phyloP scores from a whole-genome alignment of 37 sponge, comb jelly and placozoan species.

The Mnemiopsis leidyi region DNA sequence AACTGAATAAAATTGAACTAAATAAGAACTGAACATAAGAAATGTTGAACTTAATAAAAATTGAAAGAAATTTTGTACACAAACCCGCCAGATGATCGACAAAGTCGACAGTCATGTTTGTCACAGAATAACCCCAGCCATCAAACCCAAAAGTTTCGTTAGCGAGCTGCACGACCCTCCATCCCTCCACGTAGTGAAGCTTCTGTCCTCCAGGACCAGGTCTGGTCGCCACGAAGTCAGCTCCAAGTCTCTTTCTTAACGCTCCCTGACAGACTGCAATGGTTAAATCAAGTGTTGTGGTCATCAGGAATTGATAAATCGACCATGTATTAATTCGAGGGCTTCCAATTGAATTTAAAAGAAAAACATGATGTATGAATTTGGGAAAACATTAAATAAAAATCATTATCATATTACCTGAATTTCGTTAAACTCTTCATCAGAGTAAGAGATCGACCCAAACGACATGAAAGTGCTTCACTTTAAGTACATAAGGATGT shows the following conservation, averaged over 20 bases:
- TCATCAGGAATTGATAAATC: too few species aligned
- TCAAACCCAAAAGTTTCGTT: slow-evolving; percentile 88
- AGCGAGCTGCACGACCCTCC: slow-evolving; percentile 72
- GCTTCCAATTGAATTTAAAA: too few species aligned
- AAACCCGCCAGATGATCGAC: neutral
- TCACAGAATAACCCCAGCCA: slow-evolving; percentile 84
- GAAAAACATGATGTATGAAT: too few species aligned
- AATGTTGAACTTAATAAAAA: slow-evolving; percentile 11
- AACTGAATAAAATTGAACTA: too few species aligned
- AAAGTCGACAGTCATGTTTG: slow-evolving; percentile 70
- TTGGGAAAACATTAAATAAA: too few species aligned
- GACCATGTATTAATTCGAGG: too few species aligned
- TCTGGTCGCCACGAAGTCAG: slow-evolving; percentile 81
- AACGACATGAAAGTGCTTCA: too few species aligned
- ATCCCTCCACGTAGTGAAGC: slow-evolving; percentile 81
- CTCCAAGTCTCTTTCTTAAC: slow-evolving; percentile 74
- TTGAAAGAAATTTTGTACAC: neutral
- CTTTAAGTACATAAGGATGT: too few species aligned
- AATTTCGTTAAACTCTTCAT: neutral
- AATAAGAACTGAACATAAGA: too few species aligned
- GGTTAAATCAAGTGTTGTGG: too few species aligned
- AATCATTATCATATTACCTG: too few species aligned
- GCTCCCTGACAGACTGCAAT: slow-evolving; percentile 70
- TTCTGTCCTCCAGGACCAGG: slow-evolving; percentile 83
- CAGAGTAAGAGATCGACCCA: neutral